A percentile compares a stretch with the other conserved stretches of the same genome.
Evolutionary conservation across 2,113 vertebrate species (phyloP).

Genomic region (Diphyllodes magnificus): DNA sequence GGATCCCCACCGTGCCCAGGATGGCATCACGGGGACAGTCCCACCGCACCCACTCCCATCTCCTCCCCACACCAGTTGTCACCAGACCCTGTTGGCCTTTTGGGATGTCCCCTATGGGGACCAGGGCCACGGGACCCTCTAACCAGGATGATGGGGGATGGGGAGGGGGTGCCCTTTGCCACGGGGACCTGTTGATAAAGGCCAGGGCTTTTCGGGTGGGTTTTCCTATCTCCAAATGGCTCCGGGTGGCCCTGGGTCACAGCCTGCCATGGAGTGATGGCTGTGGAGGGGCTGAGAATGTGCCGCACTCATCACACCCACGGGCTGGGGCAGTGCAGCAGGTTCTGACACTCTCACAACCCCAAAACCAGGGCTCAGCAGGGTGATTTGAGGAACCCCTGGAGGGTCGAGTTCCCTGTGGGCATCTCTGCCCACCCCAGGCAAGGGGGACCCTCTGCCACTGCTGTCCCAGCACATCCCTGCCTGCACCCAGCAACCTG

Average conservation of each 20-base stretch:
- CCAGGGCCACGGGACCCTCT: neutral
- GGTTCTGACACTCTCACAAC: neutral
- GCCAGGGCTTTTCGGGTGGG: fast-evolving
- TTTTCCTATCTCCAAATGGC: neutral
- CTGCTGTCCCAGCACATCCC: neutral
- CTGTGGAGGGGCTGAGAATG: neutral
- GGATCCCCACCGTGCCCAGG: fast-evolving
- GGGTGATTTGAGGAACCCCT: neutral
- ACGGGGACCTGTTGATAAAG: neutral
- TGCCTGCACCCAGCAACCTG: neutral
- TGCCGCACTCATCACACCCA: neutral
- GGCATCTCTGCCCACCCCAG: neutral
- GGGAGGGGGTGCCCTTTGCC: neutral
- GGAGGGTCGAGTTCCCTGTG: fast-evolving
- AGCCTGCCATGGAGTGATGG: neutral
- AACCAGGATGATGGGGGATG: neutral
- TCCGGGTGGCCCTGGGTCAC: neutral
- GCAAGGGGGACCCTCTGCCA: neutral
- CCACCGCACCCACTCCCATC: neutral
- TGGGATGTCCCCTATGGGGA: neutral
- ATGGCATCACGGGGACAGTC: neutral
- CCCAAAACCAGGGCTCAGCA: neutral
- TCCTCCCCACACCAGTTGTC: neutral
- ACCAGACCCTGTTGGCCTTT: neutral
- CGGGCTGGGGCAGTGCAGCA: neutral